phyloP scores from a whole-genome alignment of 2,888 invertebrate genomes.

The Drosophila bunnanda region DNA sequence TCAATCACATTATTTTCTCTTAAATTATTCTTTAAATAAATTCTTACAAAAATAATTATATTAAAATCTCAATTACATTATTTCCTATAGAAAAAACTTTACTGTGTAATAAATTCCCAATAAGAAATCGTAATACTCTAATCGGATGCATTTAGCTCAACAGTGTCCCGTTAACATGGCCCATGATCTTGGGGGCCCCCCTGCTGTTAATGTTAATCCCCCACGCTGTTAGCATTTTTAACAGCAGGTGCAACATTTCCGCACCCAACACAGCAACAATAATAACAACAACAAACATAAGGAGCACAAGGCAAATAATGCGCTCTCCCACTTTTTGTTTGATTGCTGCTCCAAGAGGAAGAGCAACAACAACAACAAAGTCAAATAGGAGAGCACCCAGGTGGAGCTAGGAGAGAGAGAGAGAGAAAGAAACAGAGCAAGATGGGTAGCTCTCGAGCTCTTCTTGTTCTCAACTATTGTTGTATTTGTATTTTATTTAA shows the following conservation, averaged over 20 bases:
- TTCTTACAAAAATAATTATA: neutral
- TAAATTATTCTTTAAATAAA: too few relatives aligned
- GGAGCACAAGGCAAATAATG: constrained; percentile 73
- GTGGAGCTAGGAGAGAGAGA: constrained; percentile 11
- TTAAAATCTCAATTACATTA: neutral
- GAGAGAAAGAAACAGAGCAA: constrained; percentile 8
- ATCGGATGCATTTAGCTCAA: constrained; percentile 23
- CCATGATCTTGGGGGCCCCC: constrained; percentile 46
- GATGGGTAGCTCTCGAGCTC: constrained; percentile 40
- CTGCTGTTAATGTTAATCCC: constrained; percentile 59
- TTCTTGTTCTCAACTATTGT: constrained; percentile 47
- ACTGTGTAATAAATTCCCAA: neutral
- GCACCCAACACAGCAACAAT: constrained; percentile 12
- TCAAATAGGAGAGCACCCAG: constrained; percentile 63
- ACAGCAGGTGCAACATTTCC: constrained; percentile 68
- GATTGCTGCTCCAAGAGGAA: constrained; percentile 55
- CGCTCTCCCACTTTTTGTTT: constrained; percentile 62
- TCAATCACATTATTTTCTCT: neutral
- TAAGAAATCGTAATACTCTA: constrained; percentile 20
- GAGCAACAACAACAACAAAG: constrained; percentile 55
- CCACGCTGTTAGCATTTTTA: constrained; percentile 40
- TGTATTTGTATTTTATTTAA: constrained; percentile 72
- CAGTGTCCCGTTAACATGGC: constrained; percentile 29
- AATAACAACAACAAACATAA: constrained; percentile 57
- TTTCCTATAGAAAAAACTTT: neutral